These are phyloP conservation scores for Rhagium mordax DNA, from an alignment of 2,888 invertebrate species.

Conservation along the genomic window DNA sequence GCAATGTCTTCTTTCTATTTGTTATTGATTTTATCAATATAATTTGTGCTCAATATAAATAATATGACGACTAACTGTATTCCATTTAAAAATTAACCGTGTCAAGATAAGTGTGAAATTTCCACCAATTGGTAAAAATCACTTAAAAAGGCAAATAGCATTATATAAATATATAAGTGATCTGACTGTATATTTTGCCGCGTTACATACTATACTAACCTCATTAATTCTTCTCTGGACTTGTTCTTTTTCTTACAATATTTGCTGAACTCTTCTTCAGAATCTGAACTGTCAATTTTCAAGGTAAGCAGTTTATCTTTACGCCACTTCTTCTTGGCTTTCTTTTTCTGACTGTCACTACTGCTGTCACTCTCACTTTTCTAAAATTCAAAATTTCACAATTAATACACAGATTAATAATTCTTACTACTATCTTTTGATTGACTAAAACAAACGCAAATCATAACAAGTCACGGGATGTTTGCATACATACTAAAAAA, in stretches of 20 bases:
- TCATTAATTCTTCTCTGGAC: constrained; percentile 34
- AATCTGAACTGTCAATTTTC: constrained; percentile 56
- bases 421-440: background rate
- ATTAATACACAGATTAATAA: background rate
- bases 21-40: too few species aligned
- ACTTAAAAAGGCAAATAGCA: too few species aligned
- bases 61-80: too few species aligned
- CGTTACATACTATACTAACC: constrained; percentile 27
- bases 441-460: background rate
- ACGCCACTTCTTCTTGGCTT: constrained; percentile 52
- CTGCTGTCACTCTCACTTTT: constrained; percentile 10
- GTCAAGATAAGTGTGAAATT: too few species aligned
- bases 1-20: too few species aligned
- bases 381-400: constrained; percentile 6
- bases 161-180: too few species aligned
- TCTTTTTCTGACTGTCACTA: constrained; percentile 36
- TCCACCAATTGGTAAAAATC: too few species aligned
- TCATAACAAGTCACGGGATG: background rate
- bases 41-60: too few species aligned
- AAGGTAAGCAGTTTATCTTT: constrained; percentile 56
- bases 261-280: constrained; percentile 54
- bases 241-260: constrained; percentile 51
- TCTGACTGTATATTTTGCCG: background rate
- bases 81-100: too few species aligned
- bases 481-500: too few species aligned